Evolutionary conservation across 2,113 vertebrate genomes (phyloP), one percentile per base, ranked within the genome.

Genomic region (Larimichthys crocea): DNA sequence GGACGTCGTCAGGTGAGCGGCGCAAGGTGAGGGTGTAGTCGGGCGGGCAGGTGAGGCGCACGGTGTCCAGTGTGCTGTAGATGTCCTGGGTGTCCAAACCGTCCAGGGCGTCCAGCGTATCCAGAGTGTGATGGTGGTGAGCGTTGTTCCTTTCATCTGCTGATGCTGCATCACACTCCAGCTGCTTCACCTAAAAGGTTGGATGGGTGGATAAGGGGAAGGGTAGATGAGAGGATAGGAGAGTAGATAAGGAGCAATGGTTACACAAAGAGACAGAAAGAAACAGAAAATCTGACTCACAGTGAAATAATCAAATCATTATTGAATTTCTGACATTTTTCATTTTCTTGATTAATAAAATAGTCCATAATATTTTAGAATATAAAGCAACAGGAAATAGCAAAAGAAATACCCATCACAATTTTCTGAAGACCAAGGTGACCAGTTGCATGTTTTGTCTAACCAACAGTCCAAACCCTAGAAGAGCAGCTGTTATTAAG

Each of bases 21-120:
- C 98, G 96, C 79, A 99, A 93, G 7, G 97, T 98, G 17, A 99
- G 97, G 0, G 97, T 96, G 85, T 99, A 99, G 89, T 99, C 98
- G 0, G 98, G 98, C 0, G 98, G 98, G 74, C 97, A 98, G 84
- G 97, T 95, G 67, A 98, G 96, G 76, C 96, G 92, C 74, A 99
- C 96, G 0, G 97, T 97, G 91, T 99, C 93, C 89, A 94, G 90
- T 0, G 93, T 94, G 89, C 92, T 94, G 88, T 94, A 94, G 83
- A 94, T 94, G 91, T 94, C 93, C 87, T 94, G 93, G 57, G 93
- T 94, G 73, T 94, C 93, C 90, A 94, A 44, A 12, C 92, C 92
- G 22, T 94, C 93, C 77, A 94, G 85, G 4, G 93, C 93, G n/a
- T 94, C 93, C 62, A 94, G 88, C 3, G 93, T 94, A 24, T 94